phyloP scores from a whole-genome alignment of 2,113 vertebrate species.

The Entelurus aequoreus region DNA sequence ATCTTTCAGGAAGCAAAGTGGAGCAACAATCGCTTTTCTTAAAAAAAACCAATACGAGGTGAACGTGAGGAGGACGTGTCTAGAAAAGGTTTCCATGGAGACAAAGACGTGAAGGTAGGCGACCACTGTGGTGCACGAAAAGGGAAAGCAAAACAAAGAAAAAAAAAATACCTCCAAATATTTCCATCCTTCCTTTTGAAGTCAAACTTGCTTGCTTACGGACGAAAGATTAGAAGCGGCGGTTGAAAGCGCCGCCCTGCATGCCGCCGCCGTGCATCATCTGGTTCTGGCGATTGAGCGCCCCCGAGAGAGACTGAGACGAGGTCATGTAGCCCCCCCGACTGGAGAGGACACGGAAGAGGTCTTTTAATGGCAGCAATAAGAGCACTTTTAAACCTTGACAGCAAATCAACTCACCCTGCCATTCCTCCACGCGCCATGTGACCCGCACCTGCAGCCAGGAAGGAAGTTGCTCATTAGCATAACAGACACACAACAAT shows the following conservation, averaged over 20 bases:
- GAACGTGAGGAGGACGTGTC: neutral
- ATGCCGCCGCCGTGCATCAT: conserved; percentile 65
- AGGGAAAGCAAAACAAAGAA: neutral
- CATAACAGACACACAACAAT: too few species aligned
- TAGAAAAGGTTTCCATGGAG: conserved; percentile 28
- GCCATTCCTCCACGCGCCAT: conserved; percentile 78
- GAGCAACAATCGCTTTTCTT: neutral
- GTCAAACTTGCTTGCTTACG: conserved; percentile 6
- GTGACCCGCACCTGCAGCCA: conserved; percentile 64
- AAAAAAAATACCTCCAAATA: conserved; percentile 8
- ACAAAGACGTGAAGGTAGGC: conserved; percentile 13
- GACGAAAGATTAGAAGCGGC: conserved; percentile 65
- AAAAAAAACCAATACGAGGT: neutral
- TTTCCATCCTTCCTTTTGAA: neutral
- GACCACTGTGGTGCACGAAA: conserved; percentile 20
- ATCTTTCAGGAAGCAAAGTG: too few species aligned
- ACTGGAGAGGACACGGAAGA: conserved; percentile 39
- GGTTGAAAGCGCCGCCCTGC: conserved; percentile 76
- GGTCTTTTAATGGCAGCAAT: neutral
- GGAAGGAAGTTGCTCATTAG: too few species aligned
- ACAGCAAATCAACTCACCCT: conserved; percentile 63
- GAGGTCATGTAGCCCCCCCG: conserved; percentile 78
- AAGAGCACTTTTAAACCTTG: too few species aligned
- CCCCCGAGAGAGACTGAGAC: conserved; percentile 72
- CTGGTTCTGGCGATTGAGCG: conserved; percentile 74